These are phyloP conservation scores for Gymnopithys bicolor DNA, from an alignment of 2,797 vertebrate species.

Conservation along the genomic window DNA sequence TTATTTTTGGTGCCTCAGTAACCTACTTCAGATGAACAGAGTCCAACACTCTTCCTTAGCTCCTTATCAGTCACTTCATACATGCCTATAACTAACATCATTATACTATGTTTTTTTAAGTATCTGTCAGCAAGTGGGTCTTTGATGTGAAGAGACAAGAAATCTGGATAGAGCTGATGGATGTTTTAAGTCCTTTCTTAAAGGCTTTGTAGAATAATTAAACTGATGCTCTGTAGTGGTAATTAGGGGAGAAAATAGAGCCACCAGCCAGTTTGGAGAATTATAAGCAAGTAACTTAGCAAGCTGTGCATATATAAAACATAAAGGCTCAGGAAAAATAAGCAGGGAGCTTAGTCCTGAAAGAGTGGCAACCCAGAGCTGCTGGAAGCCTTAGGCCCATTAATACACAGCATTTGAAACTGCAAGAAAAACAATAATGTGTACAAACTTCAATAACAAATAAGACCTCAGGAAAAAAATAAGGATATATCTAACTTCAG, in stretches of 20 bases:
- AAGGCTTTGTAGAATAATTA: conserved; percentile 7
- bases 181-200: background rate
- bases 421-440: background rate
- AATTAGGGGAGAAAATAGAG: conserved; percentile 17
- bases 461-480: background rate
- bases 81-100: background rate
- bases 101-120: background rate
- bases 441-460: background rate
- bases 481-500: background rate
- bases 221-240: conserved; percentile 48
- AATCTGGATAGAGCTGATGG: background rate
- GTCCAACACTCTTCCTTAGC: background rate
- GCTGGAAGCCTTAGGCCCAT: background rate
- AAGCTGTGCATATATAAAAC: background rate
- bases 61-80: background rate
- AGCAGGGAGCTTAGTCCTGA: background rate
- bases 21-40: background rate
- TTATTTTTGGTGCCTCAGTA: background rate
- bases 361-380: background rate
- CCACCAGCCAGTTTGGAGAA: background rate
- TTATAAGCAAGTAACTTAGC: background rate
- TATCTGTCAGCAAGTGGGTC: background rate
- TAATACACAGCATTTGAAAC: background rate
- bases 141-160: conserved; percentile 39
- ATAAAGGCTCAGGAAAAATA: background rate